These are phyloP conservation scores for cat (Felis catus) DNA, from an alignment of 2,113 vertebrate species.

Conservation along the genomic window F.catus_Fca126_mat1.0 CM031412.1:71714501-71715000, in stretches of 20 bases:
- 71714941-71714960: background rate
- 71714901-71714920: background rate
- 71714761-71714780: accelerated
- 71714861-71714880: accelerated
- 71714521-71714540: background rate
- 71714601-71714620: background rate
- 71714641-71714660: background rate
- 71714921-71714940: background rate
- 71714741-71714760: accelerated
- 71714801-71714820: accelerated
- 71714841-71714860: background rate
- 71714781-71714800: background rate
- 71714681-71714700: background rate
- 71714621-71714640: too few species aligned
- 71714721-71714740: background rate
- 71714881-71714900: background rate
- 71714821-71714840: background rate
- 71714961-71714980: background rate
- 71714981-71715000: background rate
- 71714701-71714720: background rate
- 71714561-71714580: background rate
- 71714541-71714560: background rate
- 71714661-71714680: background rate
- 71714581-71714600: background rate
- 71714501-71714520: background rate